Base-by-base conservation (phyloP, 37 sponge, comb jelly and placozoan species). In the Tethya wilhelma region DNA sequence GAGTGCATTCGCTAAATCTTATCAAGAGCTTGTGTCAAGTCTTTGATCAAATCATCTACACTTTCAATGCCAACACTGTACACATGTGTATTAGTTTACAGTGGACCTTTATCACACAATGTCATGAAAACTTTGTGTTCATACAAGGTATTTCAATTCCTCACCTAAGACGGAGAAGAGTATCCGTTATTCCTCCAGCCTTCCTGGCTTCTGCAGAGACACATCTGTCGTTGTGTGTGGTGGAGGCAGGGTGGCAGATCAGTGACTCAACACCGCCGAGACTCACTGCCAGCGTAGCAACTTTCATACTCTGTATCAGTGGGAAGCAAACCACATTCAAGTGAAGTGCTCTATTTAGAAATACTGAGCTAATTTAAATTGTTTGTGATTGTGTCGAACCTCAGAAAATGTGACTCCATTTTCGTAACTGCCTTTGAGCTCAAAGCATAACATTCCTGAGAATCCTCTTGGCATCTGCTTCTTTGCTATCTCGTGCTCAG, bases 381-480 rank as follows among this genome's bases (percentile, higher is more conserved):
- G n/a, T n/a, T n/a, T n/a, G n/a, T n/a, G n/a, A n/a, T n/a, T n/a
- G n/a, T n/a, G n/a, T n/a, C n/a, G n/a, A n/a, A 89, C 90, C 49
- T 84, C 85, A 32, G 73, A 79, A 38, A 90, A 38, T 56, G 29
- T 82, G 25, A 71, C 29, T 19, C 67, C 85, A 36, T 53, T 70
- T 37, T 87, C 75, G 28, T 46, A 7, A 29, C 66, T 59, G 26
- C 92, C 93, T 40, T 59, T 71, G 32, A 89, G 41, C 66, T 71
- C 77, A 70, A 93, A 89, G 20, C 83, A 77, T 29, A 93, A 5
- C 89, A 93, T 89, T 46, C 93, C 93, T 37, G 84, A 74, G 65
- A 85, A 93, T 3, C 63, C 56, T 31, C 85, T 79, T 4, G 7
- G 32, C 71, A 89, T 71, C 62, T 79, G 86, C 39, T 74, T 79